These are phyloP conservation scores for Dunckerocampus dactyliophorus DNA, from an alignment of 2,113 vertebrate genomes.

Conservation along the genomic window DNA sequence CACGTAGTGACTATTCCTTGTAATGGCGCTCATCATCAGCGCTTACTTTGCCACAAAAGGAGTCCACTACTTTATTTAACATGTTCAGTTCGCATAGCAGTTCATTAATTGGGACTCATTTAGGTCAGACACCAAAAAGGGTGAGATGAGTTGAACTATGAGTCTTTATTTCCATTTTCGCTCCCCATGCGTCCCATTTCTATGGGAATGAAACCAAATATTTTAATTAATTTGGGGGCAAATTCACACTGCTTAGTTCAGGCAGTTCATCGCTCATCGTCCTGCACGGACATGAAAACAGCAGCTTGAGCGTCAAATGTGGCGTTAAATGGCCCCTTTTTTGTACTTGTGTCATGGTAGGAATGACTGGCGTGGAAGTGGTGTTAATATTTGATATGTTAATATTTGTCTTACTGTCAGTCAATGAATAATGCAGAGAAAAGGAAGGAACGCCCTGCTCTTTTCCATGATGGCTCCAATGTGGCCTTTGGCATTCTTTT, in stretches of 20 bases:
- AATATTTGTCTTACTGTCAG: constrained; percentile 65
- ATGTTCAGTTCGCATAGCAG: neutral
- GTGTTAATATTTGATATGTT: constrained; percentile 64
- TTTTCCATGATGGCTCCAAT: constrained; percentile 38
- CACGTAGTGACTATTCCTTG: constrained; percentile 6
- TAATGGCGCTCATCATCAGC: constrained; percentile 13
- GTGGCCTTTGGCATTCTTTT: constrained; percentile 23
- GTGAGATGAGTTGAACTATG: neutral
- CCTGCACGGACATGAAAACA: neutral
- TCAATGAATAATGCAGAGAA: constrained; percentile 61
- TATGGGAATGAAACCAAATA: neutral
- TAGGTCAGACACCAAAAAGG: neutral
- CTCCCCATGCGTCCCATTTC: neutral
- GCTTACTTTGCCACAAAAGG: neutral
- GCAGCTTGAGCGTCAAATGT: constrained; percentile 40
- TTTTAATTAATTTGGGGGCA: neutral
- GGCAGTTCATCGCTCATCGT: neutral
- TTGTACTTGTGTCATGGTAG: constrained; percentile 32
- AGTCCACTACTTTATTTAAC: constrained; percentile 18
- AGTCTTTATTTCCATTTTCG: neutral
- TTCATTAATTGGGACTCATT: neutral
- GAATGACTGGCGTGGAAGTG: constrained; percentile 42
- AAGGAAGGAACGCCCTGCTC: constrained; percentile 34
- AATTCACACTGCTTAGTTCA: no score
- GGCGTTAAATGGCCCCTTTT: constrained; percentile 48